Evolutionary conservation across 1,140 invertebrate species (phyloP), one percentile per base, ranked within the genome.

Genomic region (Anastrepha obliqua): DNA sequence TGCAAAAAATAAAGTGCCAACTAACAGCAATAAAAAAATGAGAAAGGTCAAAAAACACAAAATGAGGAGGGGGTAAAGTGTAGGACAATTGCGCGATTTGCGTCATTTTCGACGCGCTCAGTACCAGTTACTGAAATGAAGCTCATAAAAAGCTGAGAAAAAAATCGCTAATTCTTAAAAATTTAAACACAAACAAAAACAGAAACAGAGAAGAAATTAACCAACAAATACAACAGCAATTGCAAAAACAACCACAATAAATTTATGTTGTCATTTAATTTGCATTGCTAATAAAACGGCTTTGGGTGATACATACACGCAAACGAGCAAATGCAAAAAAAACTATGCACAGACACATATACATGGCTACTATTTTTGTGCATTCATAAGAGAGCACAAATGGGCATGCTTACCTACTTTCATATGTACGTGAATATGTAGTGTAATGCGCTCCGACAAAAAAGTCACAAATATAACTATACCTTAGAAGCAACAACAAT

Each of bases 281-380:
- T 81, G n/a, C 74, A 81, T 20, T 81, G 74, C 51, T 55, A 81
- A 81, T 81, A 13, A 55, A 81, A 81, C n/a, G 44, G n/a, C 20
- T 81, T 81, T 20, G 74, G 42, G 2, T 81, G 74, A 29, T 42
- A 29, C 29, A 29, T 29, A 74, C 67, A 47, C n/a, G 67, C 42
- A 44, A 44, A 44, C 29, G 5, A 44, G 44, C 70, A 47, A 74
- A 74, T 47, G 15, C 70, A 47, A 47, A 67, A 67, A 29, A 0
- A 29, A 29, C 29, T 29, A 29, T 29, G 29, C 29, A 29, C 29
- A 29, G 29, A 29, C 29, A 29, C 29, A 29, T 29, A 29, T 29
- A 29, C 29, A 29, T 29, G 29, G 29, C 29, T 29, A 29, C 29
- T 29, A 29, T 29, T 29, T 29, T 29, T 29, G 29, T 29, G 29